phyloP scores from a whole-genome alignment of 2,797 vertebrate genomes.

The Danio jaintianensis region DNA sequence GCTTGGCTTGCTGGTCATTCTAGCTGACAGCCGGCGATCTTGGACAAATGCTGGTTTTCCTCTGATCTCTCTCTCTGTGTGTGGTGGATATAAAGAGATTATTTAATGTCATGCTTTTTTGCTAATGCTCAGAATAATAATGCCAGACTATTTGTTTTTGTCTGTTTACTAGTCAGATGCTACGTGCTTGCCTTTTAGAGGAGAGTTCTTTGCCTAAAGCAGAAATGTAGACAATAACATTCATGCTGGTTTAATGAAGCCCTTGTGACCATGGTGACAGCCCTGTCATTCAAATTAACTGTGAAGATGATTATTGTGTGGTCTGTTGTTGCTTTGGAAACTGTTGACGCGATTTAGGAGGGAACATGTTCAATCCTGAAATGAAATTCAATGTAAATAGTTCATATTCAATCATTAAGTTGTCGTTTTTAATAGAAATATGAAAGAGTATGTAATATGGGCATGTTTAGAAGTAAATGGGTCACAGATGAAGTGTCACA shows the following conservation, averaged over 20 bases:
- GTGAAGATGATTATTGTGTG: conserved; percentile 30
- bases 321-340: conserved; percentile 64
- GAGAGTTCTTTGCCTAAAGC: neutral
- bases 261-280: conserved; percentile 22
- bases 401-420: neutral
- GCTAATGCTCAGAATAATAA: conserved; percentile 4
- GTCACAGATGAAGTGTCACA: too few relatives aligned
- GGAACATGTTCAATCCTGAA: conserved; percentile 1
- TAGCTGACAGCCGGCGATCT: neutral
- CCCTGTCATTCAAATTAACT: conserved; percentile 47
- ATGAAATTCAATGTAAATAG: neutral
- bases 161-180: neutral
- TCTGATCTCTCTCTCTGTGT: conserved; percentile 20
- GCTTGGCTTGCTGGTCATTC: neutral
- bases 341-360: conserved; percentile 27
- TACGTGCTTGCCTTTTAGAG: neutral
- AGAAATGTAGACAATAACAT: neutral
- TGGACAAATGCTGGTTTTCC: conserved; percentile 9
- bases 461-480: neutral
- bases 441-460: neutral
- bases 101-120: neutral
- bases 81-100: conserved; percentile 11
- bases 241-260: conserved; percentile 1
- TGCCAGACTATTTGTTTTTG: neutral
- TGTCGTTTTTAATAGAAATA: too few relatives aligned